Evolutionary conservation across 2,797 vertebrate genomes (phyloP).

Genomic region (Microctenopoma lineatum): DNA sequence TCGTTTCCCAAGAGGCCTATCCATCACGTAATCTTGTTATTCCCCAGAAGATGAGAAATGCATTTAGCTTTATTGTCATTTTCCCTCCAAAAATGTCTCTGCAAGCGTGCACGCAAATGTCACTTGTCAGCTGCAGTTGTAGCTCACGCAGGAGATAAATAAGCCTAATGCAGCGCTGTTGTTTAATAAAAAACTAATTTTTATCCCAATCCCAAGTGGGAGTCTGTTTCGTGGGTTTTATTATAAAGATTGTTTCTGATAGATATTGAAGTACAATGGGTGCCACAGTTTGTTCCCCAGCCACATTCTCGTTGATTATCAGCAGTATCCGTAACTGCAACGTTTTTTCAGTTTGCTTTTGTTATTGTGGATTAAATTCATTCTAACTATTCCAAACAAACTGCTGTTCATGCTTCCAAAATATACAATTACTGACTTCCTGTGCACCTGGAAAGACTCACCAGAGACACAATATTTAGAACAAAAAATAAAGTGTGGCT

Average conservation of each 20-base stretch:
- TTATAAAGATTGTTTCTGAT: too few species aligned
- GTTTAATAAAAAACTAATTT: slow-evolving; percentile 65
- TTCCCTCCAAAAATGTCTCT: slow-evolving; percentile 58
- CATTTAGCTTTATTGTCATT: slow-evolving; percentile 73
- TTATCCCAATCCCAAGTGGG: slow-evolving; percentile 43
- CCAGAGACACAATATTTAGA: not conserved
- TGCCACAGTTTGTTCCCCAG: not conserved
- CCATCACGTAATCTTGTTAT: slow-evolving; percentile 80
- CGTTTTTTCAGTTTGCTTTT: not conserved
- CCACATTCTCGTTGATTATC: slow-evolving; percentile 8
- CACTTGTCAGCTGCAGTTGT: slow-evolving; percentile 51
- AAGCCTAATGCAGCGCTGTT: slow-evolving; percentile 34
- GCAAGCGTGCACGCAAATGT: slow-evolving; percentile 51
- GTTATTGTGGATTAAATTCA: not conserved
- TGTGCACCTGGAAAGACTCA: slow-evolving; percentile 21
- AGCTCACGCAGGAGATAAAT: slow-evolving; percentile 51
- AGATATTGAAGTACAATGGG: slow-evolving; percentile 3
- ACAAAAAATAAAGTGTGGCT: slow-evolving; percentile 3
- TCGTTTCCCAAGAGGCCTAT: slow-evolving; percentile 71
- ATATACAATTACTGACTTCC: slow-evolving; percentile 15
- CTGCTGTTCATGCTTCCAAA: not conserved
- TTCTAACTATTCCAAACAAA: slow-evolving; percentile 15
- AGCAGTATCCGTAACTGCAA: not conserved
- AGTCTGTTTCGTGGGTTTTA: not conserved
- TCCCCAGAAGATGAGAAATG: slow-evolving; percentile 69